phyloP scores from a whole-genome alignment of 2,888 invertebrate species.

The Drosophila affinis region DNA sequence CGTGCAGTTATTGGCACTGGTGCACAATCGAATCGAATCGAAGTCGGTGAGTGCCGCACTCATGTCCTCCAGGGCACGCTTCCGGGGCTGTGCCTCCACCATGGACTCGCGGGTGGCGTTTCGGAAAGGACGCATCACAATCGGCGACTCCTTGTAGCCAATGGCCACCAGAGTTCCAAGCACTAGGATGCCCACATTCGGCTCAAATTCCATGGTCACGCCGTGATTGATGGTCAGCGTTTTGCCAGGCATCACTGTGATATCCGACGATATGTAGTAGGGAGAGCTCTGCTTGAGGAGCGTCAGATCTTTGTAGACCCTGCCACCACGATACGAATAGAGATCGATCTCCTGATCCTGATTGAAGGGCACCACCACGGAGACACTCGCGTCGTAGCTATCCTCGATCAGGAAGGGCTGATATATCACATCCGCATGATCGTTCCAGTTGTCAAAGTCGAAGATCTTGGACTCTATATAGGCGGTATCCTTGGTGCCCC shows the following conservation, averaged over 20 bases:
- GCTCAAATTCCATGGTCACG: conserved; percentile 95
- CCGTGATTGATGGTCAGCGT: conserved; percentile 94
- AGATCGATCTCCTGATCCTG: conserved; percentile 86
- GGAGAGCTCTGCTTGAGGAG: conserved; percentile 88
- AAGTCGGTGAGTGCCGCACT: conserved; percentile 71
- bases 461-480: conserved; percentile 94
- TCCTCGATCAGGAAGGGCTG: conserved; percentile 93
- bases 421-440: conserved; percentile 96
- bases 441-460: conserved; percentile 99
- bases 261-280: conserved; percentile 92
- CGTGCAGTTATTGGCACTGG: conserved; percentile 88
- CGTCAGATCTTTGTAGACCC: conserved; percentile 88
- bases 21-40: conserved; percentile 91
- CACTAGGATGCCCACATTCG: conserved; percentile 97
- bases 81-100: conserved; percentile 53
- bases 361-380: conserved; percentile 85
- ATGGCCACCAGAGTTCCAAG: conserved; percentile 94
- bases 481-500: conserved; percentile 92
- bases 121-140: conserved; percentile 89
- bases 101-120: conserved; percentile 73
- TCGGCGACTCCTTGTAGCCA: conserved; percentile 90
- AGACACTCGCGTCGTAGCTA: conserved; percentile 90
- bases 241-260: conserved; percentile 98
- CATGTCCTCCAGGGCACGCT: conserved; percentile 85
- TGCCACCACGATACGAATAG: conserved; percentile 89